Evolutionary conservation across 1,140 invertebrate genomes (phyloP), one percentile per base, ranked within the genome.

Genomic region (Thaumatotibia leucotreta): DNA sequence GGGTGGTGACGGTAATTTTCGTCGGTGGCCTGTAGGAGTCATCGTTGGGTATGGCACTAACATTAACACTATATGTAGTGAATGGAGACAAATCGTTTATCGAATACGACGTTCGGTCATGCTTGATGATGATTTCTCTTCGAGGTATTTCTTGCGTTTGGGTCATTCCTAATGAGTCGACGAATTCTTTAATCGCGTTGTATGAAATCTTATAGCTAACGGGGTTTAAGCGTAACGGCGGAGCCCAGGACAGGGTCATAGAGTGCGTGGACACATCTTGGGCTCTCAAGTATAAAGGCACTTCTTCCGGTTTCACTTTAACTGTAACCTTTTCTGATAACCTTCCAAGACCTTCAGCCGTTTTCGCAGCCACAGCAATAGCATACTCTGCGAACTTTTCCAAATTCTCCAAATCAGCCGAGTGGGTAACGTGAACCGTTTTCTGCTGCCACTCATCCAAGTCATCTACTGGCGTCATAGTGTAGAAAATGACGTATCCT

Each of bases 401-500:
- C 24, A 99, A 92, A 83, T 97, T 97, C 0, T 96, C 94, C 29
- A 99, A 91, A 81, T 99, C 97, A 0, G 96, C 96, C 0, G 97
- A 98, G 81, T 97, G 96, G 0, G 97, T 98, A 1, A 98, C 88
- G 8, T 95, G 94, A 11, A 98, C 96, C 4, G 93, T 93, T 83
- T 97, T 97, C 22, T 96, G 95, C 73, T 96, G 95, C 97, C 97
- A 98, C 75, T 96, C 95, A 80, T 98, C 97, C 58, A 98, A 91
- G 91, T 98, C 97, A 80, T 97, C 97, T 0, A 97, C 96, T 0
- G 97, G 96, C 0, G 96, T 97, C 94, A 96, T 97, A 1, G 96
- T 97, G 79, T 98, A 98, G 82, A 98, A 98, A 68, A 98, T 96
- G 80, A 96, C 94, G 79, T 99, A 99, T n/a, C 98, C 97, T 22